Base-by-base conservation (phyloP, 92 coral and sea anemone genomes). In the Zoanthus sansibaricus region DNA sequence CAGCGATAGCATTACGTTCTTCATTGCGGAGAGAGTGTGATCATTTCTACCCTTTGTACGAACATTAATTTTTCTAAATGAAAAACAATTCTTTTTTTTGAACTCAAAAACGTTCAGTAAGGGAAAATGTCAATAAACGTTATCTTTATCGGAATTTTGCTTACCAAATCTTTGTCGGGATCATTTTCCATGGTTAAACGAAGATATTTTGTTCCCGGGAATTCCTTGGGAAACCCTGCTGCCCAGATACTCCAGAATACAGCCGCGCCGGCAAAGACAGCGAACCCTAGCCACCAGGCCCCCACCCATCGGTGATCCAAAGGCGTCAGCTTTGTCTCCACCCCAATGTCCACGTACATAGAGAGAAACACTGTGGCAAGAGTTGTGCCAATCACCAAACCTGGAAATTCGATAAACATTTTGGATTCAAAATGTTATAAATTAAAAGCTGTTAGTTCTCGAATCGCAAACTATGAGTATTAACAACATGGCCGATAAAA, bases 271-370 rank as follows among this genome's bases (percentile, higher is more conserved):
- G 90, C 89, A 76, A 88, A 86, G 49, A 94, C 87, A 73, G 87
- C 83, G 75, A 86, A 95, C 0, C 98, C 98, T 82, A 95, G 92
- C 98, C 98, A 95, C 98, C 98, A 95, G 92, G 94, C 94, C 49
- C 98, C 98, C 77, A 94, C 94, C 98, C 98, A 95, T 20, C 87
- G 86, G 49, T 88, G 88, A 70, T 93, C 95, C 68, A 75, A 59
- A 7, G 91, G 93, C 52, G 95, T 94, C 78, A 95, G 87, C 8
- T 87, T 76, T 78, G 98, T 95, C 92, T 91, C 86, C 32, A 82
- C 86, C 33, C 95, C 98, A 75, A 87, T 16, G 86, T 94, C 98
- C n/a, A 95, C 98, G 68, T 94, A 92, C 78, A 92, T 76, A 7
- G 98, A 91, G 46, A 95, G 94, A 76, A 94, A 91, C 17, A 92